A percentile compares a stretch with the other conserved stretches of the same genome.
These are phyloP conservation scores for Lucilia sericata DNA, from an alignment of 1,140 invertebrate genomes.

Conservation along the genomic window DNA sequence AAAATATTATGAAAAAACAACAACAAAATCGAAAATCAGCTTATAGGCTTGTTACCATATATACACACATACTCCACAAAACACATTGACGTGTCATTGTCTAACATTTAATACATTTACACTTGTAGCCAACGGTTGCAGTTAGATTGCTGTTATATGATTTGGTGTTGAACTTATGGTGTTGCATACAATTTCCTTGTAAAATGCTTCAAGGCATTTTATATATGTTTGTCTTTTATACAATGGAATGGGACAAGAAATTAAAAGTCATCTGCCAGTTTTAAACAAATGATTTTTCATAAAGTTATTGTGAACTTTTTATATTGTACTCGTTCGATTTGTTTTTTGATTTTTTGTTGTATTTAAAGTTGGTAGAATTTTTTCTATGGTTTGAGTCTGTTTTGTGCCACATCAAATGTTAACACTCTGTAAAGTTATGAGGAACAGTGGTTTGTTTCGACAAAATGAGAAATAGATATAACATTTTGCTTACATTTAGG, in stretches of 20 bases:
- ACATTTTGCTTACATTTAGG: no score
- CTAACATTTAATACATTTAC: slow-evolving; percentile 7
- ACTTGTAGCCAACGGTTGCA: not conserved
- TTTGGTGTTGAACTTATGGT: not conserved
- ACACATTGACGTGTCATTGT: not conserved
- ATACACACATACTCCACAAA: not conserved
- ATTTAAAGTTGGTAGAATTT: no score
- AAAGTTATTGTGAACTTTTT: not conserved
- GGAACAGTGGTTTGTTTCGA: not conserved
- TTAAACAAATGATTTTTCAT: slow-evolving; percentile 20
- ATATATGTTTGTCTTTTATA: not conserved
- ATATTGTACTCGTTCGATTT: not conserved
- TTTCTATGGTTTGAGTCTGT: not conserved
- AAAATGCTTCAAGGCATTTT: not conserved
- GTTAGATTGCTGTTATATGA: not conserved
- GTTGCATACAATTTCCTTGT: not conserved
- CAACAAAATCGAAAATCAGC: not conserved
- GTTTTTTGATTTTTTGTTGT: not conserved
- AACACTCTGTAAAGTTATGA: not conserved
- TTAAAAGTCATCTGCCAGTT: slow-evolving; percentile 29
- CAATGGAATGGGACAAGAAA: slow-evolving; percentile 1
- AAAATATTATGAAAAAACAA: not conserved
- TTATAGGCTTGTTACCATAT: not conserved
- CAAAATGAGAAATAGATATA: no score
- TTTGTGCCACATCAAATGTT: not conserved